Evolutionary conservation across 2,888 invertebrate species (phyloP).

Genomic region (Erpobdella octoculata): DNA sequence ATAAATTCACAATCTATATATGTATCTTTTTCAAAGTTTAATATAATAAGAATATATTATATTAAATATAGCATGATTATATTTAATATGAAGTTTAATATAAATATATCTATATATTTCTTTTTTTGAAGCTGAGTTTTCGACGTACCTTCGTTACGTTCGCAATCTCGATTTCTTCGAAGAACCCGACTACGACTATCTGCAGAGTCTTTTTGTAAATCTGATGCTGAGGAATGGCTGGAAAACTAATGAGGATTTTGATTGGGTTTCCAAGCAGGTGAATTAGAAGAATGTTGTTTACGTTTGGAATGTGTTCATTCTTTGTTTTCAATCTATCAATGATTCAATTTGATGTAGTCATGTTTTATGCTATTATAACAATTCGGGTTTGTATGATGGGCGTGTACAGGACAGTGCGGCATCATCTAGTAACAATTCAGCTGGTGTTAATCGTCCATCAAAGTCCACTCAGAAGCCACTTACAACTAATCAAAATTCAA

Average conservation of each 20-base stretch:
- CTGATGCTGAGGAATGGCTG: constrained; percentile 50
- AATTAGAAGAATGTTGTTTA: not conserved
- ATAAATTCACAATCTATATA: too few species aligned
- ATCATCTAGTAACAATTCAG: too few species aligned
- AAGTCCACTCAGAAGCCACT: too few species aligned
- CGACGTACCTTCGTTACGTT: constrained; percentile 93
- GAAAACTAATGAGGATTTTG: constrained; percentile 50
- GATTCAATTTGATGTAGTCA: too few species aligned
- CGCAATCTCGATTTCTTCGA: constrained; percentile 95
- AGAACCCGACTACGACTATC: constrained; percentile 97
- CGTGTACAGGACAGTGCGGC: too few species aligned
- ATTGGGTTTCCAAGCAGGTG: constrained; percentile 41
- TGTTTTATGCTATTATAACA: too few species aligned
- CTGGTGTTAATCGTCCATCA: too few species aligned
- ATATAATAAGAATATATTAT: not conserved
- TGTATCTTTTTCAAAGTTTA: not conserved
- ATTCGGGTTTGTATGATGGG: too few species aligned
- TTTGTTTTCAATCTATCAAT: not conserved
- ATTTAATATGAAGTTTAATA: not conserved
- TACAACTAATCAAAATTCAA: too few species aligned
- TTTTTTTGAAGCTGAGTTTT: constrained; percentile 92
- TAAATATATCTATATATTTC: not conserved
- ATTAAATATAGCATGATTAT: not conserved
- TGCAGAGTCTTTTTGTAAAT: constrained; percentile 80
- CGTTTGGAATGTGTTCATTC: too few species aligned